Base-by-base conservation (phyloP, 2,113 vertebrate genomes). In the Tupaia tana region DNA sequence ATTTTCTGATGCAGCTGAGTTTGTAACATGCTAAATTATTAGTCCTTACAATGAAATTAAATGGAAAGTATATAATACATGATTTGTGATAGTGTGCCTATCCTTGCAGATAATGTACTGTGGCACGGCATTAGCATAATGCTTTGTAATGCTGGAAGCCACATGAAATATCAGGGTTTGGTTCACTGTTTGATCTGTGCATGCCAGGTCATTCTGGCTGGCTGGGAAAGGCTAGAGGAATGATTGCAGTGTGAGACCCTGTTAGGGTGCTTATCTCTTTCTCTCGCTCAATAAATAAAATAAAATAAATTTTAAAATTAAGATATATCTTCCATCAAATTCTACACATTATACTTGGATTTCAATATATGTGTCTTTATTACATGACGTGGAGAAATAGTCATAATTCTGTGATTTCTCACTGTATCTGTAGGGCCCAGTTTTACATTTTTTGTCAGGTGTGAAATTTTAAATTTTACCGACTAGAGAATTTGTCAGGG, bases 1-100 rank as follows among this genome's bases (percentile, higher is more conserved):
- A 80, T 91, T 88, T 93, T 95, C 43, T 83, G 18, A 91, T 20
- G 31, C 27, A 88, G 6, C 71, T 88, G 71, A 74, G 19, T 74
- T 91, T 63, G 12, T 86, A 78, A 31, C 86, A 19, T 29, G 58
- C 56, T 94, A 71, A 66, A 70, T 89, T 73, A 70, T 75, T 89
- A 78, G 27, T 6, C 25, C 4, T 16, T 77, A 87, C 6, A 27
- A 52, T 78, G 22, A 58, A 59, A 2, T 91, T 69, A 79, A 94
- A 66, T 22, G 70, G 83, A 70, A 75, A 73, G 1, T 16, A 34
- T 54, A 56, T 56, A 87, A 25, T 75, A 25, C 10, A 34, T 58
- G n/a, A 67, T 25, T 34, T 25, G 31, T 78, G 22, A 73, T 61
- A 67, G 25, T 24, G 14, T 70, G 9, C 24, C 9, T 92, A 7